Evolutionary conservation across 2,888 invertebrate genomes (phyloP).

Genomic region (Oligia fasciuncula): DNA sequence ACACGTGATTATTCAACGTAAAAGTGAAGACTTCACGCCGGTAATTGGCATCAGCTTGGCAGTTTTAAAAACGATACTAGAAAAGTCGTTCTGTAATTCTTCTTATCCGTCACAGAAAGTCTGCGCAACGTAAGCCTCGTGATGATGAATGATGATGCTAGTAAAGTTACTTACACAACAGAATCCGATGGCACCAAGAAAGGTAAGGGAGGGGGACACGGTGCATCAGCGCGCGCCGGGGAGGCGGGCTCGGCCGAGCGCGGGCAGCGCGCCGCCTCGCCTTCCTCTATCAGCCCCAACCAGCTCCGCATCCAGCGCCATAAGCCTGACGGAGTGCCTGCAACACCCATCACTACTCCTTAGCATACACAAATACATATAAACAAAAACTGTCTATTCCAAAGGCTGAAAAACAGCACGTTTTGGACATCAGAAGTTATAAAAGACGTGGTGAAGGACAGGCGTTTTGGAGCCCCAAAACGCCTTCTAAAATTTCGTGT

Average conservation of each 20-base stretch:
- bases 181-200: conserved; percentile 93
- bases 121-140: background rate
- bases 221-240: conserved; percentile 92
- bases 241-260: conserved; percentile 93
- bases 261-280: conserved; percentile 92
- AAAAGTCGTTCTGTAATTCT: background rate
- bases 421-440: background rate
- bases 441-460: background rate
- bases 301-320: conserved; percentile 85
- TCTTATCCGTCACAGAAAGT: background rate
- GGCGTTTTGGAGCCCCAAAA: no score
- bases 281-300: conserved; percentile 84
- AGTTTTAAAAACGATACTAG: background rate
- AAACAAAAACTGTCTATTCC: no score
- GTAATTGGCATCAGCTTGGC: background rate
- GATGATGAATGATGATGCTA: background rate
- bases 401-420: background rate
- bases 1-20: background rate
- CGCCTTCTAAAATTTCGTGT: no score
- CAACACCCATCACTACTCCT: conserved; percentile 43
- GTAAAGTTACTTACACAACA: conserved; percentile 89
- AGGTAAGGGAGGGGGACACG: conserved; percentile 94
- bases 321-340: conserved; percentile 83
- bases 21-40: background rate
- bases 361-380: conserved; percentile 16